phyloP scores from a whole-genome alignment of 2,888 invertebrate genomes.

The Drosophila nr. perissopoda region DNA sequence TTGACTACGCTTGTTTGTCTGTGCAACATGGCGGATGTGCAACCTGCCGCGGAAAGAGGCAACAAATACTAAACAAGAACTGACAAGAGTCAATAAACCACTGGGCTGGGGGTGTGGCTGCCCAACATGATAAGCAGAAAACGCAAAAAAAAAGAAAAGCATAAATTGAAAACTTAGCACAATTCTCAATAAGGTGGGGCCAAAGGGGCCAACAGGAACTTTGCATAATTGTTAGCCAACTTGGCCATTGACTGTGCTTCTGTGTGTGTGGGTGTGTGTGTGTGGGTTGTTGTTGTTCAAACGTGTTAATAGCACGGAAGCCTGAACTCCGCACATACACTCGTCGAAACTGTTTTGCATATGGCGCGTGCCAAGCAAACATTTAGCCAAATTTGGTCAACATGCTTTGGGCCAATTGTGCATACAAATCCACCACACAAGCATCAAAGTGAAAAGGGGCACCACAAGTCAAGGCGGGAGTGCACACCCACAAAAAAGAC shows the following conservation, averaged over 20 bases:
- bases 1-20: conserved; percentile 24
- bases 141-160: conserved; percentile 56
- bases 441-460: conserved; percentile 36
- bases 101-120: conserved; percentile 7
- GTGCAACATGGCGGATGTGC: conserved; percentile 71
- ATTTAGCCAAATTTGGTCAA: conserved; percentile 74
- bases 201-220: conserved; percentile 61
- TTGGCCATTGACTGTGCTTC: conserved; percentile 48
- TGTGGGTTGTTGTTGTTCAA: conserved; percentile 30
- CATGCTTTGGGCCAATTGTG: conserved; percentile 54
- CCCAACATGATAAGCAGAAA: conserved; percentile 57
- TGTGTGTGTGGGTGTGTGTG: conserved; percentile 2
- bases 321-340: conserved; percentile 57
- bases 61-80: conserved; percentile 32
- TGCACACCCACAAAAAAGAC: background rate
- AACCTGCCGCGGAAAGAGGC: conserved; percentile 59
- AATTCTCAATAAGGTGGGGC: conserved; percentile 28
- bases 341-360: conserved; percentile 65
- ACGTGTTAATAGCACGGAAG: conserved; percentile 82
- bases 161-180: conserved; percentile 69
- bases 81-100: conserved; percentile 66
- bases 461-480: conserved; percentile 8
- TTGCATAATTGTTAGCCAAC: conserved; percentile 70
- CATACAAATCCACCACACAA: conserved; percentile 44
- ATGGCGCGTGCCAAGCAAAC: conserved; percentile 80